A percentile compares a stretch with the other conserved stretches of the same genome.
Conservation (phyloP, 2,113 vertebrate genomes). For the Stigmatopora nigra region DNA sequence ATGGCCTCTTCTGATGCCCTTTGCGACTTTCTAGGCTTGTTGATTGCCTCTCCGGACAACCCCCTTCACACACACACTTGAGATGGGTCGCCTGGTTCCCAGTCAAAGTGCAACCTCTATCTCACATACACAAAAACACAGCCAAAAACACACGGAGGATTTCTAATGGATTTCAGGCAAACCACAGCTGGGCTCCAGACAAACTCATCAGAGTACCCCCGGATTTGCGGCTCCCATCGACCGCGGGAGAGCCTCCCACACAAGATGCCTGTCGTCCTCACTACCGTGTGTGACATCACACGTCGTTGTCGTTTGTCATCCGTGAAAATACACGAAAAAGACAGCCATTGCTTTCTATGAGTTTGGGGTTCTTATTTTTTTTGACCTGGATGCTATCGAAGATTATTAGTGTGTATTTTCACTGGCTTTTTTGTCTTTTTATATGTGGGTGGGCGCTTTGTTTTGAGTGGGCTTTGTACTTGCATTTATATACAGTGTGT, state of each 20-base stretch:
- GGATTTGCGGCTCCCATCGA: constrained; percentile 50
- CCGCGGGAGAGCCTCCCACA: constrained; percentile 35
- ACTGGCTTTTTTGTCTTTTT: constrained; percentile 13
- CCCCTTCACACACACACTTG: constrained; percentile 26
- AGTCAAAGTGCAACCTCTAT: constrained; percentile 29
- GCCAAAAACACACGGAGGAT: constrained; percentile 61
- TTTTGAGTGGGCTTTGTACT: not conserved
- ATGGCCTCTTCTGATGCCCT: constrained; percentile 57
- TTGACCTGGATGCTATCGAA: constrained; percentile 7
- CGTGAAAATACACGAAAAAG: constrained; percentile 3
- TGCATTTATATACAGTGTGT: not conserved
- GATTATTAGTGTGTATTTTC: constrained; percentile 19
- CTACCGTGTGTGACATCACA: not conserved
- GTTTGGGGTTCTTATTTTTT: constrained; percentile 16
- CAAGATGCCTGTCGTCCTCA: constrained; percentile 26
- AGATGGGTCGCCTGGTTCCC: constrained; percentile 58
- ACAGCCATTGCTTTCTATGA: constrained; percentile 1
- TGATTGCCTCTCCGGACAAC: constrained; percentile 63
- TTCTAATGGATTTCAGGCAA: constrained; percentile 73
- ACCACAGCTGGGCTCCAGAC: constrained; percentile 73
- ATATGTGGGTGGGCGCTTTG: constrained; percentile 40
- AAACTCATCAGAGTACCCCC: constrained; percentile 68
- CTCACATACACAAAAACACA: not conserved
- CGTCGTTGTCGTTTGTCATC: constrained; percentile 14
- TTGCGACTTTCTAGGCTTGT: constrained; percentile 48